These are phyloP conservation scores for Otis tarda DNA, from an alignment of 2,113 vertebrate species.

Conservation along the genomic window DNA sequence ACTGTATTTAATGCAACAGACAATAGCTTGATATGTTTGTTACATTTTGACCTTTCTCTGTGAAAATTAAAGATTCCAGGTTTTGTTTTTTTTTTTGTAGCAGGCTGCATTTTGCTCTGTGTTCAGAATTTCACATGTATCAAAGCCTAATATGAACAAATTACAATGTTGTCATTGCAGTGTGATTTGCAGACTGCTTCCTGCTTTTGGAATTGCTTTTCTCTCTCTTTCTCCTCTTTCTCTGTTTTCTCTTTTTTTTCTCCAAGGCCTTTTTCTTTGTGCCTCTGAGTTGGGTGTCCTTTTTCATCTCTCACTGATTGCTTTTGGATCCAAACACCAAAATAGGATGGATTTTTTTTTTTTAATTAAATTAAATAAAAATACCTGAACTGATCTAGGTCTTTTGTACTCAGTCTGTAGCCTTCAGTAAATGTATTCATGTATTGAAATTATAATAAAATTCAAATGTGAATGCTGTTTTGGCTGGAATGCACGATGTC, in stretches of 20 bases:
- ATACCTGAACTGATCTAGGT: background rate
- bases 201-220: background rate
- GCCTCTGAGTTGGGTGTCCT: background rate
- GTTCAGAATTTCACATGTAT: background rate
- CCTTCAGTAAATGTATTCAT: background rate
- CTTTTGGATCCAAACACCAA: background rate
- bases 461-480: constrained; percentile 1
- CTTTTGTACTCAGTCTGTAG: background rate
- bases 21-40: background rate
- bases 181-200: background rate
- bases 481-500: background rate
- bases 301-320: background rate
- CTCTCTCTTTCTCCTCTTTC: background rate
- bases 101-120: background rate
- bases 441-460: constrained; percentile 52
- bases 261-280: background rate
- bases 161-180: background rate
- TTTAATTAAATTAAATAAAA: background rate
- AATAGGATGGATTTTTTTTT: background rate
- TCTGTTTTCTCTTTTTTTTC: background rate
- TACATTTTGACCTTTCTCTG: background rate
- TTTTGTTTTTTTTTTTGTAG: background rate
- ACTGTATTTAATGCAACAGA: background rate
- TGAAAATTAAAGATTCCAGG: background rate
- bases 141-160: constrained; percentile 4